Evolutionary conservation across 1,140 invertebrate species (phyloP).

Genomic region (Temnothorax nylanderi): DNA sequence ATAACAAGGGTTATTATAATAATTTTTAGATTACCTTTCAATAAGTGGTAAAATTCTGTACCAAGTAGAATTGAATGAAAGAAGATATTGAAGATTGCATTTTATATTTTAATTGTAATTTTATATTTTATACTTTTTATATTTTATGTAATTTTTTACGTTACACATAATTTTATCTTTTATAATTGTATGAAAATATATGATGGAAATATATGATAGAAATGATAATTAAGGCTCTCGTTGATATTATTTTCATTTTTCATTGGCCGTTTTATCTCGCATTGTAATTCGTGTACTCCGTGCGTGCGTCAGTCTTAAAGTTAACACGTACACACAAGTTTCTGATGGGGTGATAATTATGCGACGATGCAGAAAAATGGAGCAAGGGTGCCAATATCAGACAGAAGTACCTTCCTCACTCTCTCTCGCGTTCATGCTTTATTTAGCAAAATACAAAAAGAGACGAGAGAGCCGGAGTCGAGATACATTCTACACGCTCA

Average conservation of each 20-base stretch:
- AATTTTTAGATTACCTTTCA: not conserved
- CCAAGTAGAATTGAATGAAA: not conserved
- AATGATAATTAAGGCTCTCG: not conserved
- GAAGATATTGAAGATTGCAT: not conserved
- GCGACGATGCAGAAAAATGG: not conserved
- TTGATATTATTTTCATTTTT: not conserved
- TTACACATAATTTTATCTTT: too few species aligned
- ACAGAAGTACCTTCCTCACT: slow-evolving; percentile 5
- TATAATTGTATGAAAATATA: not conserved
- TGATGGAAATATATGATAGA: not conserved
- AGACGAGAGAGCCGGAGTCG: not conserved
- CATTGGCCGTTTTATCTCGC: too few species aligned
- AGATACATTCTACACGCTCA: not conserved
- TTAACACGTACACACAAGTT: not conserved
- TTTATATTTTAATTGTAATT: too few species aligned
- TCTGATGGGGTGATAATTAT: not conserved
- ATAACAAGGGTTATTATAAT: not conserved
- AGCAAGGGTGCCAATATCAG: not conserved
- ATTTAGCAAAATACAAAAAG: slow-evolving; percentile 43
- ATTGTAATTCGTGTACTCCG: not conserved
- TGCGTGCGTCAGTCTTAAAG: not conserved
- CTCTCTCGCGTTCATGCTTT: slow-evolving; percentile 34
- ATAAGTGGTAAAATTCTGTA: not conserved
- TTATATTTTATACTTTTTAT: too few species aligned
- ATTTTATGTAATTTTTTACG: too few species aligned